Percentiles rank a stretch among this genome's conserved stretches.
phyloP scores from a whole-genome alignment of 2,888 invertebrate genomes.

The Tetheella fluctuosa region DNA sequence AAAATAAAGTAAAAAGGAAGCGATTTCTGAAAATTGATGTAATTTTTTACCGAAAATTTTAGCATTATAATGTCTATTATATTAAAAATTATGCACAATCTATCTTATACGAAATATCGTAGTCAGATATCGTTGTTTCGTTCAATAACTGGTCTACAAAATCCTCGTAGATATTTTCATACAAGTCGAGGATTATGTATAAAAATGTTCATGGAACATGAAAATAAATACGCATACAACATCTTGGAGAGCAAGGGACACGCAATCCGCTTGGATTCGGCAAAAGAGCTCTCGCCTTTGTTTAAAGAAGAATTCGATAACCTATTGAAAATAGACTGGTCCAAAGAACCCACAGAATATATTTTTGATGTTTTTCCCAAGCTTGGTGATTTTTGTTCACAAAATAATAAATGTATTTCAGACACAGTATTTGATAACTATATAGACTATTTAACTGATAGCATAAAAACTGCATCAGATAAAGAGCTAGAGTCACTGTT shows the following conservation, averaged over 20 bases:
- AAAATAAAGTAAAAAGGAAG: too few species aligned
- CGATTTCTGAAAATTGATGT: too few species aligned
- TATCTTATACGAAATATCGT: constrained; percentile 22
- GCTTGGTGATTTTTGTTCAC: constrained; percentile 60
- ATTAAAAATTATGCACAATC: constrained; percentile 33
- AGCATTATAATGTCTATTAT: constrained; percentile 38
- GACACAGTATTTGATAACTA: constrained; percentile 67
- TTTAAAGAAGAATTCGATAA: constrained; percentile 49
- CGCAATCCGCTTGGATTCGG: constrained; percentile 43
- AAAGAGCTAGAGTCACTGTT: constrained; percentile 83
- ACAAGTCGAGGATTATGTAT: constrained; percentile 37
- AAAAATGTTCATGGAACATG: constrained; percentile 71
- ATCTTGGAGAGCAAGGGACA: constrained; percentile 70
- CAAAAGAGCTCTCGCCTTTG: constrained; percentile 24
- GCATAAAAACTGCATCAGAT: constrained; percentile 81
- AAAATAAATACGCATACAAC: constrained; percentile 71
- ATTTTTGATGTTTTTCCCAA: constrained; percentile 59
- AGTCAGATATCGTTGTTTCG: constrained; percentile 20
- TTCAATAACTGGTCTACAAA: constrained; percentile 27
- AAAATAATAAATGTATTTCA: constrained; percentile 63
- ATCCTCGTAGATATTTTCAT: constrained; percentile 43
- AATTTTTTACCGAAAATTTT: too few species aligned
- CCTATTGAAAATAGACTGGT: constrained; percentile 55
- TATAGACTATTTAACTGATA: constrained; percentile 76
- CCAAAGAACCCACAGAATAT: constrained; percentile 47